phyloP scores from a whole-genome alignment of 2,888 invertebrate genomes.

The Galerucella calmariensis region DNA sequence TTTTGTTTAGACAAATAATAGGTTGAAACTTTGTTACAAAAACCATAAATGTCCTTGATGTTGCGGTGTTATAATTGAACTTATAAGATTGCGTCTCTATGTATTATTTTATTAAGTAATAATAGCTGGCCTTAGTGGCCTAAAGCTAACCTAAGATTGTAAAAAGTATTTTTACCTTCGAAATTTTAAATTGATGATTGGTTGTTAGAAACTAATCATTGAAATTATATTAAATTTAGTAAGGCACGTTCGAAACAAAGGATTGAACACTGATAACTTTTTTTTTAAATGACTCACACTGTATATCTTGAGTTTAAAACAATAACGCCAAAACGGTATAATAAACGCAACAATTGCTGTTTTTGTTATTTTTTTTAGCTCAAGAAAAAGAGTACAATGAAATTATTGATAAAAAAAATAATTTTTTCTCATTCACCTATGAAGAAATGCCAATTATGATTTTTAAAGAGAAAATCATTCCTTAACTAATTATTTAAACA shows the following conservation, averaged over 20 bases:
- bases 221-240: neutral
- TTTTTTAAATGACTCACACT: neutral
- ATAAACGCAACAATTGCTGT: no score
- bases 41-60: conserved; percentile 1
- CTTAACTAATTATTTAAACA: no score
- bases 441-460: no score
- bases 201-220: neutral
- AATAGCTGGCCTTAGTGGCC: neutral
- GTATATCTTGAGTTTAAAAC: neutral
- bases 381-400: no score
- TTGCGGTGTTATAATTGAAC: neutral
- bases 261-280: neutral
- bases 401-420: no score
- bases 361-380: no score
- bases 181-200: neutral
- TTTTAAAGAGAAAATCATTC: no score
- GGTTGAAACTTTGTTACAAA: neutral
- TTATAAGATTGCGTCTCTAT: neutral
- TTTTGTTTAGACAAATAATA: neutral
- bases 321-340: neutral
- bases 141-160: neutral
- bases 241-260: neutral
- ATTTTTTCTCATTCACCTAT: no score
- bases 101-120: conserved; percentile 5
- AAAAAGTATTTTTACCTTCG: conserved; percentile 1